Base-by-base conservation (phyloP, 1,140 invertebrate genomes). In the Camponotus pennsylvanicus region DNA sequence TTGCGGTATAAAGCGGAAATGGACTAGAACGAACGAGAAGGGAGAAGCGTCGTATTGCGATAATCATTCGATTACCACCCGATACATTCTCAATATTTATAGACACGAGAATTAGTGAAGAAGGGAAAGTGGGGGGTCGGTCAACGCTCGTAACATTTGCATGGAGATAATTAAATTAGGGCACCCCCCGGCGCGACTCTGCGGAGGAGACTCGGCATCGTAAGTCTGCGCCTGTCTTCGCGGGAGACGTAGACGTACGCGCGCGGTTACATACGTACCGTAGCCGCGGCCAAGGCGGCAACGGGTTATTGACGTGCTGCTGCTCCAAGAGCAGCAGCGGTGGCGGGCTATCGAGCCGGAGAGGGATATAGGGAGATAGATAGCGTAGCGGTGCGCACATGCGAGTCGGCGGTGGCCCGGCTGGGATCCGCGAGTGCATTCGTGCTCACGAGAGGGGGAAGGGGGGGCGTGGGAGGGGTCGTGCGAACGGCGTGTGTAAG, bases 291-390 rank as follows among this genome's bases (percentile, higher is more conserved):
- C 88, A 87, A 90, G 89, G 89, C 86, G 76, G 89, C 83, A 90
- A 90, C 89, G 89, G 89, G 89, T 90, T 90, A 90, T 90, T 88
- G 89, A 90, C 89, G 89, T 73, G 89, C 78, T 90, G 75, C 83
- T 63, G 80, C 70, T 73, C 55, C 55, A 73, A 75, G 85, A 70
- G 86, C 66, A 88, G 88, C 77, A 67, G 52, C 76, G 37, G 76
- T 49, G 64, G 45, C 61, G 61, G 45, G 75, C 77, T 86, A 87
- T 90, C 82, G 89, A 70, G 70, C 86, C 69, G 75, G 64, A 89
- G 88, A 82, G 64, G 77, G 70, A 90, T 88, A 82, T 45, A 85
- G 57, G 80, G 42, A 71, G 76, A 86, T 63, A 86, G 76, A 87
- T 76, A 89, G 75, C 42, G 67, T 66, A 87, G 73, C 78, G 67